Base-by-base conservation (phyloP, 2,113 vertebrate species). In the Ibidorhyncha struthersii region DNA sequence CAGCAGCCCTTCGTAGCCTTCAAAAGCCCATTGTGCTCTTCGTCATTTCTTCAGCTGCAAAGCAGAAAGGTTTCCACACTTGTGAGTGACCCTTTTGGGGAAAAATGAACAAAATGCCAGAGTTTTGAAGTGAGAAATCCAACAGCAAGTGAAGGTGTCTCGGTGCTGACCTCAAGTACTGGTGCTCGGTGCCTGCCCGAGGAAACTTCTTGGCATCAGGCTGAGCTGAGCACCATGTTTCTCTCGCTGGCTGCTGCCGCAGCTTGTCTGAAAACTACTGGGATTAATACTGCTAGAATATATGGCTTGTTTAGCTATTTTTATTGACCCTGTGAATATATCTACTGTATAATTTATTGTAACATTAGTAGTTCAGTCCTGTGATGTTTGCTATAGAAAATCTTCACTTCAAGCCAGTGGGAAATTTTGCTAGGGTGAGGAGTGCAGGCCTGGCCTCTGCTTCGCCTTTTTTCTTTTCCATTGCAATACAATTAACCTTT, bases 401-500 rank as follows among this genome's bases (percentile, higher is more conserved):
- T 89, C 73, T 91, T 86, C 74, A 61, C 16, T 91, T 82, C n/a
- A 49, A 91, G 81, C 43, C 86, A 92, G 77, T 72, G 93, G 89
- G 94, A 95, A 94, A 96, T 89, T 96, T 89, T 94, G 49, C 82
- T 63, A 92, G 95, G 92, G 72, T 95, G 83, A 91, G 94, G 49
- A 93, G 76, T 89, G 53, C 83, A 76, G 53, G 89, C 61, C 92
- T 97, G 86, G 92, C 52, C 40, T 91, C 89, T 91, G 73, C 22
- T 96, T 94, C 3, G 77, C 86, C 86, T 96, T 93, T 91, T 94
- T 80, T 82, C 72, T 89, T 96, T 96, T 97, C 86, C 89, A 96
- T 86, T 97, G 89, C 95, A 96, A 84, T 80, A 96, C 96, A 97
- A 95, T 97, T 97, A 97, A 97, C 96, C 90, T 97, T 97, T 97